Evolutionary conservation across 1,140 invertebrate genomes (phyloP), one percentile per base, ranked within the genome.

Genomic region (Bombus impatiens): DNA sequence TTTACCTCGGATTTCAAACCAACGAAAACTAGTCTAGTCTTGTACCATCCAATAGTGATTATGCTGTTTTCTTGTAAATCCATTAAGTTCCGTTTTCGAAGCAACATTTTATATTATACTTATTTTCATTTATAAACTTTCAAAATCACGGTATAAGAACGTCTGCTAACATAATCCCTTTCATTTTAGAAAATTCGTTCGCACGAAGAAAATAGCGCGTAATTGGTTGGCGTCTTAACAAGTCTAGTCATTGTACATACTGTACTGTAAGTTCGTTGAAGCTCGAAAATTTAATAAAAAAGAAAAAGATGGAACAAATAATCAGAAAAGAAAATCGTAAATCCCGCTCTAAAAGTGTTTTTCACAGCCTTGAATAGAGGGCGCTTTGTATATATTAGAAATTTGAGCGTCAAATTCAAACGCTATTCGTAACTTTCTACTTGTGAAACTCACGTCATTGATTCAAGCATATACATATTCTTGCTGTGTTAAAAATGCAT

Each of bases 181-280:
- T 59, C 22, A 25, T 76, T n/a, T 22, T n/a, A n/a, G 47, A 57
- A 65, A 35, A 28, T 22, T 35, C n/a, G 2, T 44, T 5, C 59
- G 28, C 4, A 13, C 18, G 22, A 9, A 15, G 12, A n/a, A 62
- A 28, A 32, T 35, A 10, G 42, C 40, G n/a, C 9, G 70, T n/a
- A 25, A 77, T 53, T 83, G 59, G 57, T 67, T 22, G 42, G 18
- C 42, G 59, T 40, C 25, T n/a, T n/a, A 44, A 75, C 32, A 6
- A 75, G 2, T 47, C 72, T 83, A 83, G 72, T 83, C 81, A 77
- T 10, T 37, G 13, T 83, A 77, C 57, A 53, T 83, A 83, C 32
- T 22, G 15, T 67, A 9, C 42, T 67, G 72, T 53, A 53, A 83
- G 28, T 28, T 76, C 37, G 40, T 76, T 67, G 37, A 44, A 18